These are phyloP conservation scores for Enhydra lutris DNA, from an alignment of 2,113 vertebrate species.

Conservation along the genomic window DNA sequence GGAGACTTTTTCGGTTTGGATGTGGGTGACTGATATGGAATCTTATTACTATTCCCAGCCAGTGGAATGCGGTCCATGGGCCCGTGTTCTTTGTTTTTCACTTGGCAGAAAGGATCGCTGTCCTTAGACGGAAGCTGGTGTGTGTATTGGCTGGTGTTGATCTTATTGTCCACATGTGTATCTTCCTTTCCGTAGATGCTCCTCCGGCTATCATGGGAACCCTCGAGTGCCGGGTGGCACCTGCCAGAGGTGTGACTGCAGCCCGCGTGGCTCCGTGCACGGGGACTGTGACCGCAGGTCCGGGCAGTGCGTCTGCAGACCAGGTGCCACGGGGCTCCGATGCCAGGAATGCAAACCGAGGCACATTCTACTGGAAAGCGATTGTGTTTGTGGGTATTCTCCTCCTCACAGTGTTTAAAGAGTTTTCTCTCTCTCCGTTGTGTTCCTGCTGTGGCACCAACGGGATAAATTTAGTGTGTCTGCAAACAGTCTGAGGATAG, in stretches of 20 bases:
- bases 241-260: constrained; percentile 88
- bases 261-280: constrained; percentile 83
- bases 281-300: constrained; percentile 82
- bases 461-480: neutral
- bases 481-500: neutral
- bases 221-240: constrained; percentile 79
- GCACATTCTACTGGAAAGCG: constrained; percentile 84
- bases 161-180: accelerated
- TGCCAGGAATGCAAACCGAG: constrained; percentile 89
- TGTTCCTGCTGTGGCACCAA: neutral
- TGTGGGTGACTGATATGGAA: accelerated
- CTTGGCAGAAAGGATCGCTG: accelerated
- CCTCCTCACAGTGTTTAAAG: neutral
- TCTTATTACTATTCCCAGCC: neutral
- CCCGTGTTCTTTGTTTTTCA: neutral
- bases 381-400: constrained; percentile 90
- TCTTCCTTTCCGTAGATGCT: constrained; percentile 84
- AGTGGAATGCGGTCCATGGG: neutral
- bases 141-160: neutral
- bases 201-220: constrained; percentile 89
- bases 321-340: constrained; percentile 86
- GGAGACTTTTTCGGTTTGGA: neutral
- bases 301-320: constrained; percentile 90
- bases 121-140: neutral
- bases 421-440: accelerated